Evolutionary conservation across 2,888 invertebrate species (phyloP), one percentile per base, ranked within the genome.

Genomic region (Ophioninae sp.): DNA sequence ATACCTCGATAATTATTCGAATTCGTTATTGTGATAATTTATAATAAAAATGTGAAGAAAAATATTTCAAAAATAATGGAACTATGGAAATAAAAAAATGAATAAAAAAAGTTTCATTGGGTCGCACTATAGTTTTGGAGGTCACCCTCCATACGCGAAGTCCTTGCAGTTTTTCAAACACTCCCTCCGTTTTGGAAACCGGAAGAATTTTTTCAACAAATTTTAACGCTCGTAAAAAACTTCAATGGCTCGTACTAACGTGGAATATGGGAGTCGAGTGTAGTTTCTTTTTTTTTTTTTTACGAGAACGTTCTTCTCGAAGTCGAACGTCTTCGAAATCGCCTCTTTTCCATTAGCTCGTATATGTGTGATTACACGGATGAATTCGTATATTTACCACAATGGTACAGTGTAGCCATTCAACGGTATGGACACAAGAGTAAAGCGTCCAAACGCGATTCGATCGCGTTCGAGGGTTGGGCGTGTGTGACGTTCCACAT

Each of bases 401-500:
- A 21, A 30, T 30, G 44, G 62, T 23, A 64, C 44, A 64, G 30
- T 74, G 30, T 17, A 62, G 79, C 64, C 73, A 79, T 81, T 82
- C 73, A 82, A 69, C 57, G 81, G 79, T 73, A 79, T 64, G 64
- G 84, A 69, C 67, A 76, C 57, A 44, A 37, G 44, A 44, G 8
- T 44, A 44, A 62, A 20, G 70, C 23, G 64, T 61, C 50, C 56
- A 73, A 69, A 59, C 21, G 64, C 72, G 79, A 82, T 84, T 84
- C 82, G 79, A 84, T 84, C 81, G 82, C 73, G 68, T 72, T 75
- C 62, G 37, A 68, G 79, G 69, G 61, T 79, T 76, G 73, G 44
- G 79, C 79, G 64, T 76, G 79, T 81, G 68, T 79, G 75, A 79
- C 79, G 84, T 79, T 79, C 84, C 79, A 84, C 84, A 84, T 84